phyloP scores from a whole-genome alignment of 2,113 vertebrate species.

The Salvelinus sp. region DNA sequence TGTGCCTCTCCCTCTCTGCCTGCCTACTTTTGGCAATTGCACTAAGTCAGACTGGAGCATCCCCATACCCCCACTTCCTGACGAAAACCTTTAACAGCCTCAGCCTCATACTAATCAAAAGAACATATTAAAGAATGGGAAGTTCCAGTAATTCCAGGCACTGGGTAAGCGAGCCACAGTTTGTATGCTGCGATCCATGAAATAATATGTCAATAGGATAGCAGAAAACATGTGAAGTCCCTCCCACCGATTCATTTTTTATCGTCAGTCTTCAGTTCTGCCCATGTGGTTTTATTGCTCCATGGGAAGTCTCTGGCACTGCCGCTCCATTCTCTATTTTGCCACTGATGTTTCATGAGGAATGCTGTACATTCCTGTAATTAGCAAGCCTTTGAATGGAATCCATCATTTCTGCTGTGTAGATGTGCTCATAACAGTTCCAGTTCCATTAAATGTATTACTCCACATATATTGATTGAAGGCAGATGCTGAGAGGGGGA shows the following conservation, averaged over 20 bases:
- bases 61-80: constrained; percentile 49
- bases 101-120: constrained; percentile 60
- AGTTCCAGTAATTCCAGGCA: constrained; percentile 36
- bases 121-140: constrained; percentile 44
- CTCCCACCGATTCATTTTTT: constrained; percentile 67
- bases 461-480: neutral
- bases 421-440: neutral
- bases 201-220: constrained; percentile 64
- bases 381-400: constrained; percentile 4
- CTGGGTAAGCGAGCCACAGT: constrained; percentile 47
- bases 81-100: constrained; percentile 40
- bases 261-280: constrained; percentile 69
- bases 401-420: neutral
- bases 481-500: neutral
- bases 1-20: constrained; percentile 66
- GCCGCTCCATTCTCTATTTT: constrained; percentile 58
- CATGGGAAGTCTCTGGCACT: constrained; percentile 53
- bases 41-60: constrained; percentile 65
- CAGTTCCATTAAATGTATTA: neutral
- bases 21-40: constrained; percentile 66
- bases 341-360: constrained; percentile 43
- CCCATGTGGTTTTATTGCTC: constrained; percentile 67
- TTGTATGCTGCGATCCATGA: constrained; percentile 65
- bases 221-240: constrained; percentile 49
- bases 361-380: constrained; percentile 45